Conservation (phyloP, 2,888 invertebrate species). For the Phortica magna region DNA sequence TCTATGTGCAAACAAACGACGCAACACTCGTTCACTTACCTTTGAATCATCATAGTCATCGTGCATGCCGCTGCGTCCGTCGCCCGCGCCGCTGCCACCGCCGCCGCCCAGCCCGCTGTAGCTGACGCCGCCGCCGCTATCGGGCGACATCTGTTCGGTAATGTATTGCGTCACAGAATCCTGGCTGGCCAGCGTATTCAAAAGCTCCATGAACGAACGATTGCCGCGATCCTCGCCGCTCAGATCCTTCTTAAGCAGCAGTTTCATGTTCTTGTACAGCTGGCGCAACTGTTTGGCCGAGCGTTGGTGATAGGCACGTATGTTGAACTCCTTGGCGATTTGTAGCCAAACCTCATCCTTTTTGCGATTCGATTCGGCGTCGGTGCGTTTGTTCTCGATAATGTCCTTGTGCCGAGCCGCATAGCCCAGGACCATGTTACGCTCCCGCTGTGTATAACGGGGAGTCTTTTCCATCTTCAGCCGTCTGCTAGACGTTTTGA, state of each 20-base stretch:
- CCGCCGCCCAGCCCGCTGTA: conserved; percentile 23
- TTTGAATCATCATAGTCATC: conserved; percentile 77
- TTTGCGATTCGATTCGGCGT: conserved; percentile 76
- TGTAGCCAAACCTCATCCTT: conserved; percentile 78
- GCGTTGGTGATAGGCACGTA: conserved; percentile 77
- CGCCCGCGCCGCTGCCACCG: conserved; percentile 16
- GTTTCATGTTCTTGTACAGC: conserved; percentile 77
- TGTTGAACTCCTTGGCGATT: conserved; percentile 77
- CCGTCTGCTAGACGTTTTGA: conserved; percentile 77
- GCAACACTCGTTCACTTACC: conserved; percentile 66
- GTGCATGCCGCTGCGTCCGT: conserved; percentile 56
- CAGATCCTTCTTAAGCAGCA: conserved; percentile 76
- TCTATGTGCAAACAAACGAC: not conserved
- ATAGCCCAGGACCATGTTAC: conserved; percentile 77
- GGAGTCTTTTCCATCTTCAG: conserved; percentile 78
- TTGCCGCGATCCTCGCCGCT: conserved; percentile 74
- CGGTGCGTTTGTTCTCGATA: conserved; percentile 77
- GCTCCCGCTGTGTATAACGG: conserved; percentile 77
- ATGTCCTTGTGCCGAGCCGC: conserved; percentile 77
- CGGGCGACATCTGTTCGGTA: conserved; percentile 72
- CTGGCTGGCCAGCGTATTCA: conserved; percentile 76
- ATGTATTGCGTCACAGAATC: conserved; percentile 75
- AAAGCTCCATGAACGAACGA: conserved; percentile 75
- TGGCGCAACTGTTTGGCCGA: conserved; percentile 77
- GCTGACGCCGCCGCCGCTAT: conserved; percentile 49